Conservation (phyloP, 2,113 vertebrate genomes). For the Ailuropoda melanoleuca region DNA sequence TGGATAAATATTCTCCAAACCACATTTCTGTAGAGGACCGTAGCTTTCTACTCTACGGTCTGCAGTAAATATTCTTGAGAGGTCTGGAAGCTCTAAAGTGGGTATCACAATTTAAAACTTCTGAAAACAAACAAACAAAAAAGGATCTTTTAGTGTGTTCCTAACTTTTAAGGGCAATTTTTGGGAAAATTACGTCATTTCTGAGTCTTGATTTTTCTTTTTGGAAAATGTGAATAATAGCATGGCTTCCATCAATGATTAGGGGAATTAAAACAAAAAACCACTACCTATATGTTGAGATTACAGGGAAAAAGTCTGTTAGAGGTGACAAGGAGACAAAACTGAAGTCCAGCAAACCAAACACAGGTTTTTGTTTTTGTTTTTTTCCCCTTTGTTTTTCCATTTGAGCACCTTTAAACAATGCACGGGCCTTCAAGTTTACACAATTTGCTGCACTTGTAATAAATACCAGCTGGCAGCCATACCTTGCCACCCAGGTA, state of each 20-base stretch:
- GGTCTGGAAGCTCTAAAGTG: neutral
- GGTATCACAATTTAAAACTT: neutral
- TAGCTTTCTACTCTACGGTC: neutral
- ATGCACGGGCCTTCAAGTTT: neutral
- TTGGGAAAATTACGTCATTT: neutral
- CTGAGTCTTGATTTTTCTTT: neutral
- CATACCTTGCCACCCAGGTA: neutral
- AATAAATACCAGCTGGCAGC: neutral
- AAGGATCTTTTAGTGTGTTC: neutral
- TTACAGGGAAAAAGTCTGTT: neutral
- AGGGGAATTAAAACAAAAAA: neutral
- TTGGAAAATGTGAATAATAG: neutral
- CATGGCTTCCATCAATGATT: neutral
- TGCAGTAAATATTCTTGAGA: neutral
- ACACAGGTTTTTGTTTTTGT: neutral
- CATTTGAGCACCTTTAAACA: neutral
- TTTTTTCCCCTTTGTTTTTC: neutral
- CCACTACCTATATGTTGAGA: neutral
- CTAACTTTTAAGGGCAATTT: neutral
- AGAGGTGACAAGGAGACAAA: fast-evolving
- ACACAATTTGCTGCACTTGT: neutral
- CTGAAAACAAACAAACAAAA: neutral
- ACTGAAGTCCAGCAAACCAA: neutral
- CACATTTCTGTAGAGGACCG: neutral
- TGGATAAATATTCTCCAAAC: slow-evolving; percentile 5